A percentile compares a stretch with the other conserved stretches of the same genome.
Conservation (phyloP, 2,113 vertebrate species). For the Cygnus atratus region DNA sequence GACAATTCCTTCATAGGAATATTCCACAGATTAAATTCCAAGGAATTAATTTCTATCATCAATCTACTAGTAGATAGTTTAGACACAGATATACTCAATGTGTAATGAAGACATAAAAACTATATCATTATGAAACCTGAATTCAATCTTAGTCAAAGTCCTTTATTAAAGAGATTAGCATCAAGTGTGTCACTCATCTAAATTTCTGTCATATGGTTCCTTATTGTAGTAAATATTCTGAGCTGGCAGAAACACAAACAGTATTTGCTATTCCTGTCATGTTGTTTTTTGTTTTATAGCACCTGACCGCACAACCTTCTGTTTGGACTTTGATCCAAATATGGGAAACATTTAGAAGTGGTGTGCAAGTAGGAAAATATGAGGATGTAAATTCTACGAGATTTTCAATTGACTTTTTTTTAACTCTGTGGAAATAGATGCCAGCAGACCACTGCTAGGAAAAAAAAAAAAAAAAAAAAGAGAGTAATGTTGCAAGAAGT, state of each 20-base stretch:
- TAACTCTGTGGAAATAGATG: not conserved
- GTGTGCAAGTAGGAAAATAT: not conserved
- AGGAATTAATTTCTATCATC: conserved; percentile 24
- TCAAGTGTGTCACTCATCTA: conserved; percentile 21
- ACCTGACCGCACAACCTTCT: not conserved
- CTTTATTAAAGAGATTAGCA: conserved; percentile 63
- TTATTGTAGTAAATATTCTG: not conserved
- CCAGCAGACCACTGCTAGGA: not conserved
- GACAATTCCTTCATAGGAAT: not conserved
- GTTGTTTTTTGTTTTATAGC: not conserved
- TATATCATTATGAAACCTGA: conserved; percentile 21
- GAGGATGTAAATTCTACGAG: not conserved
- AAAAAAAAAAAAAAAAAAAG: not conserved
- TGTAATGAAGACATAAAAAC: conserved; percentile 30
- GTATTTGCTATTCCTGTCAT: not conserved
- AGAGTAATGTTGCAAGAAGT: not conserved
- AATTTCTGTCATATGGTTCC: not conserved
- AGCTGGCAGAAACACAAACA: conserved; percentile 10
- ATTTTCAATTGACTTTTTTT: not conserved
- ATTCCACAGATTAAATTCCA: conserved; percentile 4
- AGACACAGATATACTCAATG: conserved; percentile 18
- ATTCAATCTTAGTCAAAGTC: conserved; percentile 31
- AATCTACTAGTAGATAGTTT: not conserved
- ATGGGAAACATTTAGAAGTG: not conserved
- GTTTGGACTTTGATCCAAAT: not conserved